Evolutionary conservation across 2,888 invertebrate genomes (phyloP).

Genomic region (Carterocephalus palaemon): DNA sequence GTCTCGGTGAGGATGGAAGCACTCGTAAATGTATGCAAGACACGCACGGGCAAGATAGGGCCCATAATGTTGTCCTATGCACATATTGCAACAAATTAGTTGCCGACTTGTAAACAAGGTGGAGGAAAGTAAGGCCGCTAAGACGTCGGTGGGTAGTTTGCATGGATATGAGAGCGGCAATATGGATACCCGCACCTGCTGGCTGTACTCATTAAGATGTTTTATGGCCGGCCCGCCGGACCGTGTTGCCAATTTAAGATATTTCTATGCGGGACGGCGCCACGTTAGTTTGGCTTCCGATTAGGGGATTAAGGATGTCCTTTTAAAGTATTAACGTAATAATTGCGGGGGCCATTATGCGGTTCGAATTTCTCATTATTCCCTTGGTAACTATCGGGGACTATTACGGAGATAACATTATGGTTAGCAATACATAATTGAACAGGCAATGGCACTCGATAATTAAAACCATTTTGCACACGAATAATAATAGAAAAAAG

Average conservation of each 20-base stretch:
- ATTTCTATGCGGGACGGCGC: slow-evolving; percentile 77
- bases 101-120: slow-evolving; percentile 77
- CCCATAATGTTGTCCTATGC: slow-evolving; percentile 77
- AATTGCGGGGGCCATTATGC: slow-evolving; percentile 71
- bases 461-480: too few species aligned
- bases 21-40: slow-evolving; percentile 78
- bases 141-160: slow-evolving; percentile 76
- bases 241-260: slow-evolving; percentile 78
- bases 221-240: slow-evolving; percentile 78
- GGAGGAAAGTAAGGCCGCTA: slow-evolving; percentile 73
- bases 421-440: slow-evolving; percentile 7
- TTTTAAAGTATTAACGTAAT: slow-evolving; percentile 76
- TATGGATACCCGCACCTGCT: slow-evolving; percentile 77
- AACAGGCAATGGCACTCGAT: too few species aligned
- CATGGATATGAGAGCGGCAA: slow-evolving; percentile 79
- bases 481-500: too few species aligned
- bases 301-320: slow-evolving; percentile 76
- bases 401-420: slow-evolving; percentile 25
- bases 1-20: slow-evolving; percentile 62
- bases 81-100: slow-evolving; percentile 81
- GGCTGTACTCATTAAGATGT: slow-evolving; percentile 79
- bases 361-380: slow-evolving; percentile 57
- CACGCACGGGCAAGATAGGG: slow-evolving; percentile 75
- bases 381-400: slow-evolving; percentile 35
- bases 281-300: slow-evolving; percentile 77